Evolutionary conservation across 2,888 invertebrate genomes (phyloP), one percentile per base, ranked within the genome.

Genomic region (Fragum whitleyi): DNA sequence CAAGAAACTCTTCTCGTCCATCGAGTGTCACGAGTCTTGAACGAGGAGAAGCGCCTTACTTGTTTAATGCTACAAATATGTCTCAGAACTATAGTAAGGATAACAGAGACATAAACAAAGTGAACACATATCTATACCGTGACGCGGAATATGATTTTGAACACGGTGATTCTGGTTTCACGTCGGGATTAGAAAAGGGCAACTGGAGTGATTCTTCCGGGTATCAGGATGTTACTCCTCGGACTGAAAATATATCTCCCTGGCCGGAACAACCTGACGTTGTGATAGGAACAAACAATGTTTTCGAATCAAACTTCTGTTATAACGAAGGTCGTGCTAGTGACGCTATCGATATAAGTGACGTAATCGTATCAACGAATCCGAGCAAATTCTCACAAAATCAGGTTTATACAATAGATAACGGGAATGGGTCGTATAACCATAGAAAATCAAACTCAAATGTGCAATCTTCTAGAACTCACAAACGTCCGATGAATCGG

Each of bases 221-320:
- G 47, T 74, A 82, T 28, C 84, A 74, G 23, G 82, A 84, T 14
- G 36, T 68, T 65, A 61, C 61, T 32, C 61, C 72, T 62, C 72
- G 73, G 1, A 51, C 57, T n/a, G 67, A 71, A 51, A 74, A 74
- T 16, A n/a, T 70, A 19, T 83, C 83, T 2, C 85, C 87, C 2
- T 87, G 87, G 86, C 86, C 87, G 3, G 81, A 84, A 16, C 75
- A 67, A 39, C 78, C 83, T 11, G 81, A 78, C 6, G 61, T 70
- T 26, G 51, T 77, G 3, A 53, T 57, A 16, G 62, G 69, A 14
- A 36, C 62, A 36, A 79, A 86, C 47, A 62, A 83, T 47, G 79
- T 86, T 3, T 88, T 88, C 68, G 88, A 88, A 79, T 83, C 87
- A 14, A 80, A 88, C 67, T 88, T 88, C 65, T 80, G 77, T 51